Percentiles rank a stretch among this genome's conserved stretches.
phyloP scores from a whole-genome alignment of 2,113 vertebrate genomes.

The Sisor rabdophorus region DNA sequence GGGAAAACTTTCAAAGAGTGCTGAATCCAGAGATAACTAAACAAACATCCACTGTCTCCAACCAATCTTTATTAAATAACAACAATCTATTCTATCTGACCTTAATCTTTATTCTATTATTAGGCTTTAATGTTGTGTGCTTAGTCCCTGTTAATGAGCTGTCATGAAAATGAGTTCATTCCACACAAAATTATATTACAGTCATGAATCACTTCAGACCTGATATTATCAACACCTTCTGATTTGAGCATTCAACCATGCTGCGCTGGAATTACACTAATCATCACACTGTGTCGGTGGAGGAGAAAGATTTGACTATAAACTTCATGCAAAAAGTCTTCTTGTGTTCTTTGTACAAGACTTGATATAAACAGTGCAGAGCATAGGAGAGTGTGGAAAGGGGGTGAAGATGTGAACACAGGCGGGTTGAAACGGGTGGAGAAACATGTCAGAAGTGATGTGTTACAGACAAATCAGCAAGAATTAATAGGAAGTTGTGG shows the following conservation, averaged over 20 bases:
- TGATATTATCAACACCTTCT: not conserved
- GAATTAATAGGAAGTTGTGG: too few relatives aligned
- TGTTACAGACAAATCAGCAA: too few relatives aligned
- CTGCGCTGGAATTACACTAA: not conserved
- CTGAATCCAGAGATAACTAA: not conserved
- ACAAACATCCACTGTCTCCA: too few relatives aligned
- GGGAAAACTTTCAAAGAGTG: not conserved
- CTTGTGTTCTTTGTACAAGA: not conserved
- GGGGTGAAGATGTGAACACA: too few relatives aligned
- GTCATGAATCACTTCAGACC: not conserved
- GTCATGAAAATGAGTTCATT: not conserved
- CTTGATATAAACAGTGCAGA: not conserved
- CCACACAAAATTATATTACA: not conserved
- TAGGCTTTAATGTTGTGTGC: not conserved
- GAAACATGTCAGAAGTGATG: too few relatives aligned
- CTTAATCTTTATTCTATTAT: not conserved
- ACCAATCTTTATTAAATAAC: too few relatives aligned
- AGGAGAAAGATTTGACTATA: not conserved
- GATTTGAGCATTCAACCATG: not conserved
- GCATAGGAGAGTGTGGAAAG: too few relatives aligned
- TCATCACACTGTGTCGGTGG: not conserved
- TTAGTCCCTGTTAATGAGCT: not conserved
- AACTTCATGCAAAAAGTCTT: not conserved
- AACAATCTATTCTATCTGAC: too few relatives aligned
- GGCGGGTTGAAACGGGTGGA: too few relatives aligned